Evolutionary conservation across 2,888 invertebrate genomes (phyloP).

Genomic region (Machimus rusticus): DNA sequence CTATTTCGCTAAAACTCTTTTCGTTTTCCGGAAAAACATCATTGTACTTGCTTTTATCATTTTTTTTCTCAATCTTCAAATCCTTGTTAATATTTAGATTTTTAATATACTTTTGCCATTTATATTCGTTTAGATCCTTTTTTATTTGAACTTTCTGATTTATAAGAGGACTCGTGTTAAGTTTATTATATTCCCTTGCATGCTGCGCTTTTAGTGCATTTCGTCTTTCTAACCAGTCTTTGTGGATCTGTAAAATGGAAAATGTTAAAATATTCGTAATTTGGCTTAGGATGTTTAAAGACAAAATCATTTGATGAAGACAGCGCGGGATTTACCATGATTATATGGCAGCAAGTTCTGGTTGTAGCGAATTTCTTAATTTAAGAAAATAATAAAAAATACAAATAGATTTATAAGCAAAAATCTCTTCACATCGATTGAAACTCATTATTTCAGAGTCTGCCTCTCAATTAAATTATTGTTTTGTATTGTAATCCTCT

Average conservation of each 20-base stretch:
- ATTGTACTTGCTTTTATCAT: conserved; percentile 54
- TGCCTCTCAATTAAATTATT: no score
- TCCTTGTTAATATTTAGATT: not conserved
- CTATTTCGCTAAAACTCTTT: conserved; percentile 48
- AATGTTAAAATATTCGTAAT: not conserved
- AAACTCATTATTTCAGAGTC: no score
- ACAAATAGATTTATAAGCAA: no score
- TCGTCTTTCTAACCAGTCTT: conserved; percentile 60
- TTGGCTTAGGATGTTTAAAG: not conserved
- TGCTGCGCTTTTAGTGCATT: conserved; percentile 51
- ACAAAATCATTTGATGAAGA: no score
- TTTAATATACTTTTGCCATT: not conserved
- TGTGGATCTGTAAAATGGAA: conserved; percentile 57
- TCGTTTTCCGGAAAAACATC: conserved; percentile 57
- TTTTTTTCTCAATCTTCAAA: not conserved
- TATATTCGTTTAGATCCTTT: not conserved
- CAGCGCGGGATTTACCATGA: no score
- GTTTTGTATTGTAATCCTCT: no score
- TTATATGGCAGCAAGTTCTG: no score
- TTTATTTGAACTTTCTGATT: not conserved
- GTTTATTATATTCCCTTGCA: not conserved
- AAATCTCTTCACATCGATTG: no score
- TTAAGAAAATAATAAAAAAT: no score
- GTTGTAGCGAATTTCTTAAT: no score
- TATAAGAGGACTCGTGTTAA: not conserved